Base-by-base conservation (phyloP, 1,140 invertebrate genomes). In the Akabosia matsudoensis region DNA sequence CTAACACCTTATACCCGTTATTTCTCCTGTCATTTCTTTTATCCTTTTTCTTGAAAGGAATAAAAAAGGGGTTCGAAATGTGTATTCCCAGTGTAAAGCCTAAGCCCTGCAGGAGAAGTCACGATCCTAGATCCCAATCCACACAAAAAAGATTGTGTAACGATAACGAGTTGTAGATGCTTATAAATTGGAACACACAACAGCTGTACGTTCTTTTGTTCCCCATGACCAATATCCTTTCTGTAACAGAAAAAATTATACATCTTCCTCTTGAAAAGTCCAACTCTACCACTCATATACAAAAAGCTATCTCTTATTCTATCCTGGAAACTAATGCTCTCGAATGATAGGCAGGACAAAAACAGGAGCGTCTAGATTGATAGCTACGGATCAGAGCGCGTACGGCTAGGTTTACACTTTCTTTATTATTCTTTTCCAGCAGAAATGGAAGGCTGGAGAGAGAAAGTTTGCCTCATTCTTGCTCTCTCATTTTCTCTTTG, bases 131-230 rank as follows among this genome's bases (percentile, higher is more conserved):
- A 56, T 56, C 61, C 61, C 61, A 22, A 67, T 67, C 61, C 22
- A 30, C 31, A 22, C 2, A 67, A 67, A 31, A 67, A 67, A 67
- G 61, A 67, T 67, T 67, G 61, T 67, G 61, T 67, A 67, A 67
- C 10, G 61, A 67, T 67, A 67, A 67, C 61, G 61, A 67, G 61
- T 67, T 13, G 30, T 16, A 45, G 22, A 67, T 67, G 31, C 37
- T 45, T 7, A 45, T 18, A 45, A 45, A 45, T 10, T 18, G 37
- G 37, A 45, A 18, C 7, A 45, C 37, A 45, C 37, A 45, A 45
- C 61, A 67, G 61, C 14, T 30, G 24, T 24, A 67, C 31, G 54
- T 16, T 16, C 10, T 24, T 22, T 22, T 56, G 18, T 18, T 56
- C 3, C 13, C 4, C 4, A 56, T 56, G 10, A 7, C 10, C 24